A percentile compares a stretch with the other conserved stretches of the same genome.
Conservation (phyloP, 2,888 invertebrate genomes). For the Lasioglossum pauxillum region DNA sequence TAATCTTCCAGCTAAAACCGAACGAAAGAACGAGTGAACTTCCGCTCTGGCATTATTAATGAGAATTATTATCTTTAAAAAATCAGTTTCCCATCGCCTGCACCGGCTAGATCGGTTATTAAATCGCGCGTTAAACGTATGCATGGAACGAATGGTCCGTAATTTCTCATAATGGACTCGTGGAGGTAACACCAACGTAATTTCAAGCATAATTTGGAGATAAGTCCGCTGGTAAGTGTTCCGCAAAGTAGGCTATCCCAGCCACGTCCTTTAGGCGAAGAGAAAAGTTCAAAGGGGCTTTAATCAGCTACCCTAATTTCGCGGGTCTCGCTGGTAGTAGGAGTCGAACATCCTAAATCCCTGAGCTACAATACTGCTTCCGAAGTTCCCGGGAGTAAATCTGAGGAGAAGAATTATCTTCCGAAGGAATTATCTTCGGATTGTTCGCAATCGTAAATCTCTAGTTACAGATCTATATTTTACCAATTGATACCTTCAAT, state of each 20-base stretch:
- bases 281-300: constrained; percentile 45
- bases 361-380: constrained; percentile 14
- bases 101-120: constrained; percentile 27
- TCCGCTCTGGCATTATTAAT: not conserved
- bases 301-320: constrained; percentile 42
- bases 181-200: constrained; percentile 33
- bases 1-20: no score
- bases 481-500: not conserved
- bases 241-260: constrained; percentile 46
- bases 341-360: not conserved
- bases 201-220: constrained; percentile 46
- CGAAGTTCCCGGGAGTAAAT: constrained; percentile 1
- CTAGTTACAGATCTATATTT: not conserved
- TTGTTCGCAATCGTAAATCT: not conserved
- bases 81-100: constrained; percentile 18
- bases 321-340: not conserved
- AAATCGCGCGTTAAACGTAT: constrained; percentile 25
- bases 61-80: not conserved
- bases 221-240: constrained; percentile 50
- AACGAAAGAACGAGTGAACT: not conserved
- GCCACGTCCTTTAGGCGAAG: constrained; percentile 20
- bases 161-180: constrained; percentile 49
- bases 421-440: not conserved
- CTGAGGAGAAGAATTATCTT: not conserved
- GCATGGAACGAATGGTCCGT: constrained; percentile 5